phyloP scores from a whole-genome alignment of 1,140 invertebrate species.

The Drosophila nebulosa region DNA sequence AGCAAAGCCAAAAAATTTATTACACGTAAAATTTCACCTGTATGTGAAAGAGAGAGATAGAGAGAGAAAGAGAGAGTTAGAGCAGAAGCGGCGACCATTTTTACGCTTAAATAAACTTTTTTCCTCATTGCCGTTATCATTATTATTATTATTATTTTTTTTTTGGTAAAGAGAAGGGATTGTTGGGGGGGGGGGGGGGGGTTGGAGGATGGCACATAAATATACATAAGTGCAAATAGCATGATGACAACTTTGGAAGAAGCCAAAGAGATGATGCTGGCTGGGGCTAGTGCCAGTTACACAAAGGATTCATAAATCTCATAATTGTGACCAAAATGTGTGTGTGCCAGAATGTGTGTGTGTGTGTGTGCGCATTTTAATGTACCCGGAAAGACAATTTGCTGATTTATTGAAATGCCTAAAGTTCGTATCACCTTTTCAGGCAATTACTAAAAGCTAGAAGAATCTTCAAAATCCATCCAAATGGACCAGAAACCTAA shows the following conservation, averaged over 20 bases:
- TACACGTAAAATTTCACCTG: slow-evolving; percentile 65
- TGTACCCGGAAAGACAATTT: slow-evolving; percentile 18
- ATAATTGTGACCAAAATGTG: slow-evolving; percentile 49
- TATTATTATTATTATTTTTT: slow-evolving; percentile 3
- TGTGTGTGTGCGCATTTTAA: slow-evolving; percentile 49
- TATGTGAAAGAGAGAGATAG: not conserved
- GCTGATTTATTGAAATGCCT: not conserved
- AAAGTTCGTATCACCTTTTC: no score
- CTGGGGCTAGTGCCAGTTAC: not conserved
- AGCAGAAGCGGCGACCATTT: slow-evolving; percentile 36
- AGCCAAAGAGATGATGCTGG: not conserved
- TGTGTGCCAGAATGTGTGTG: slow-evolving; percentile 27
- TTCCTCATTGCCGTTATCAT: slow-evolving; percentile 4
- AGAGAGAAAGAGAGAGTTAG: not conserved
- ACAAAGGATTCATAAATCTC: slow-evolving; percentile 66
- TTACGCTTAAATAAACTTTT: slow-evolving; percentile 62
- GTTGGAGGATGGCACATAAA: slow-evolving; percentile 26
- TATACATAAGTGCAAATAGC: slow-evolving; percentile 35
- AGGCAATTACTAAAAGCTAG: no score
- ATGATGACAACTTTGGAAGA: not conserved
- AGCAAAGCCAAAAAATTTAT: slow-evolving; percentile 66
- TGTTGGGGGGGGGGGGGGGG: slow-evolving; percentile 8
- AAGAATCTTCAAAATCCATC: no score
- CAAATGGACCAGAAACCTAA: no score
- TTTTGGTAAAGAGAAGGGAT: no score